Evolutionary conservation across 2,888 invertebrate genomes (phyloP), one percentile per base, ranked within the genome.

Genomic region (Papilio gigon): DNA sequence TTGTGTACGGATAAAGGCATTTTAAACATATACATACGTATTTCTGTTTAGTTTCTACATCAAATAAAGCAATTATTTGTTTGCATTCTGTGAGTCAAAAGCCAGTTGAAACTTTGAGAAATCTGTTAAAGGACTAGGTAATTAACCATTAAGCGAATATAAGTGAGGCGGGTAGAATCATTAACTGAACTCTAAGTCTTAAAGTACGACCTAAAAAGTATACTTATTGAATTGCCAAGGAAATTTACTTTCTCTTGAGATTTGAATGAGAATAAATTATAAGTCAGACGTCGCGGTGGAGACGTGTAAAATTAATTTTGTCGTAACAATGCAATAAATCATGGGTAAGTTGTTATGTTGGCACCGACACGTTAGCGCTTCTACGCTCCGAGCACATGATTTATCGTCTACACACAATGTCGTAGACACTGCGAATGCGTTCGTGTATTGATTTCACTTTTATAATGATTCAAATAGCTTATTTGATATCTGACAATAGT

Each of bases 251-350:
- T 65, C 68, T 64, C 53, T 22, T 42, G 22, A 33, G 47, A 60
- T 69, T 65, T 69, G 65, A 65, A 69, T 61, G 62, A 37, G 68
- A 69, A 70, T 71, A 69, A 69, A 69, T 69, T 70, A 70, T 65
- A 62, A 71, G 56, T 68, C 67, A 65, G 61, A 65, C 71, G 50
- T 53, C 64, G 74, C 44, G 73, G 73, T 70, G 65, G 44, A 56
- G 67, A 58, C 68, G 65, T 68, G 71, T 70, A 30, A 72, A 74
- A 73, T 76, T 75, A 75, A 73, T 75, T 73, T 72, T 53, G 66
- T 68, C 33, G 64, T 37, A 59, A 68, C 59, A 60, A 60, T 53
- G 65, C 53, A 50, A 69, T 69, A 69, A 65, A 69, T 69, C 65
- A 69, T 53, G 60, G 53, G 12, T 60, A 69, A 69, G 60, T 65